phyloP scores from a whole-genome alignment of 2,113 vertebrate species.

The Serilophus lunatus region DNA sequence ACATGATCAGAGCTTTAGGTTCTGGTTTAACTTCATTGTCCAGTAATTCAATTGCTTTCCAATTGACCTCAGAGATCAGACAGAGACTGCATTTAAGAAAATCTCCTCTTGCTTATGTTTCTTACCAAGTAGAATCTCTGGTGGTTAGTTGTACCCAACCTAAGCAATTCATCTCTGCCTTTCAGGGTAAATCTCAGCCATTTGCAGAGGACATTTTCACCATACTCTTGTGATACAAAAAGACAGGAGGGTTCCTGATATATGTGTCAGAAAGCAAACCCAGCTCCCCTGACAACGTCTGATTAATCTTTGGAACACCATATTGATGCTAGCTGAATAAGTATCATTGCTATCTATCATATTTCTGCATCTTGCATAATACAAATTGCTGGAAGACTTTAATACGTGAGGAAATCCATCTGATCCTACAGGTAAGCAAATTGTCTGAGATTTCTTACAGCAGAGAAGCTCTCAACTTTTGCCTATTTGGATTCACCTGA shows the following conservation, averaged over 20 bases:
- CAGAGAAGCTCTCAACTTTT: conserved; percentile 7
- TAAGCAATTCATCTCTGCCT: neutral
- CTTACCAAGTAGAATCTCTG: neutral
- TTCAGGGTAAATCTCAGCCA: neutral
- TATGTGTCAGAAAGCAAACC: neutral
- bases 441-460: neutral
- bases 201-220: neutral
- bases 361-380: neutral
- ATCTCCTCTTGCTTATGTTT: neutral
- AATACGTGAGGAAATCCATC: neutral
- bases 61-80: neutral
- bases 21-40: neutral
- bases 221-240: neutral
- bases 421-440: neutral
- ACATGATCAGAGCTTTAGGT: neutral
- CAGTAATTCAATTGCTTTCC: neutral
- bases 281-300: neutral
- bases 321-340: neutral
- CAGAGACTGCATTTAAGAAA: neutral
- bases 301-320: neutral
- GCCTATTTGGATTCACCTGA: neutral
- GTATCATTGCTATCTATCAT: neutral
- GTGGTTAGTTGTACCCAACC: neutral
- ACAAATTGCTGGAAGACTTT: neutral
- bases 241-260: neutral